Conservation (phyloP, 2,888 invertebrate species). For the Ichneumoninae sp. region DNA sequence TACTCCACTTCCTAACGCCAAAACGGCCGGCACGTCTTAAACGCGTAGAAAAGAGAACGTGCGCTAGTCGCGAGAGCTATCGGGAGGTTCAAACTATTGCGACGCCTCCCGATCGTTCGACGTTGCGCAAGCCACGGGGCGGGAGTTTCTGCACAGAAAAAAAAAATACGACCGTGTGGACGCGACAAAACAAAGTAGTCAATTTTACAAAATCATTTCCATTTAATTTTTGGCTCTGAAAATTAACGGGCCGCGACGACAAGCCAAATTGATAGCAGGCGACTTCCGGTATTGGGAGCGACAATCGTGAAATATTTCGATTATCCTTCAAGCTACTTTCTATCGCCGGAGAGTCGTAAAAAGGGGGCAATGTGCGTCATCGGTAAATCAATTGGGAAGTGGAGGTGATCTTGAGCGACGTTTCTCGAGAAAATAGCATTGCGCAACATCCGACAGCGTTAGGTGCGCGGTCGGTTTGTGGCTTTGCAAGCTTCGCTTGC, state of each 20-base stretch:
- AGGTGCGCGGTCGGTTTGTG: too few species aligned
- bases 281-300: background rate
- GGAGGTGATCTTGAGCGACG: constrained; percentile 35
- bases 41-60: constrained; percentile 19
- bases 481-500: too few species aligned
- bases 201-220: background rate
- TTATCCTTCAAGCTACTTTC: background rate
- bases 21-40: background rate
- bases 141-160: background rate
- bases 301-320: background rate
- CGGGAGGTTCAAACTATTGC: background rate
- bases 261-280: background rate
- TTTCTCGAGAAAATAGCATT: background rate
- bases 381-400: constrained; percentile 24
- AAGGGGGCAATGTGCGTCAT: constrained; percentile 25
- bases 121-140: background rate
- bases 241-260: background rate
- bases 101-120: background rate
- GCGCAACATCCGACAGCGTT: background rate
- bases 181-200: background rate
- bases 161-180: background rate
- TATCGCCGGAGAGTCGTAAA: background rate
- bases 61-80: background rate
- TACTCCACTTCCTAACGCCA: constrained; percentile 3
- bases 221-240: background rate